Base-by-base conservation (phyloP, 2,888 invertebrate genomes). In the Slavum lentiscoides region DNA sequence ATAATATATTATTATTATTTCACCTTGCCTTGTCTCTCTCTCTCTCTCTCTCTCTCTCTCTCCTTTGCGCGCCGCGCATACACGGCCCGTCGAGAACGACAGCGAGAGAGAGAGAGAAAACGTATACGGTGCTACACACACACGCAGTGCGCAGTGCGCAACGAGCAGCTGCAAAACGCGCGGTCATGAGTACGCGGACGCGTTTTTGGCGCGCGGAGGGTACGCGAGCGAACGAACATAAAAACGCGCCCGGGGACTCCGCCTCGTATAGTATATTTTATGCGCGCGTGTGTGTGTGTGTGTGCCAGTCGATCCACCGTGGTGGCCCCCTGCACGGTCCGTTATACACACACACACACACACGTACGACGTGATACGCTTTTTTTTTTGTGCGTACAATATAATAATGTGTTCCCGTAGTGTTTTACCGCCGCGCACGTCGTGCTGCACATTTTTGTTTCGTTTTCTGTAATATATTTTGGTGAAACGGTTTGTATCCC, bases 91-190 rank as follows among this genome's bases (percentile, higher is more conserved):
- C 74, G 74, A 37, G 53, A 55, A 64, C 55, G 55, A 19, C n/a
- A 30, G 30, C 30, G 30, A 30, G 30, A 30, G 30, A 30, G 30
- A 30, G 30, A 30, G 30, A 30, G 30, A 30, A 4, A 30, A 30
- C 30, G 30, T 30, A 30, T 30, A 30, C 30, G 30, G 1, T 30
- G 30, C 30, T 30, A 30, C 30, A 30, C 30, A 30, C 30, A 30
- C 30, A 30, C 30, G 4, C 30, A 30, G 30, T 30, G 30, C 30
- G 4, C 4, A 30, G 30, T 30, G 30, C 30, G 58, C 23, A 59
- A 21, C 68, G 21, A 58, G 69, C 76, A 76, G 76, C 76, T 76
- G 76, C 76, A 76, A 76, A 76, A 61, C 61, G 43, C 61, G 17
- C 23, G 30, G n/a, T 23, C 9, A 59, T 49, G 43, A 17, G 37